A percentile compares a stretch with the other conserved stretches of the same genome.
These are phyloP conservation scores for Apis dorsata DNA, from an alignment of 1,140 invertebrate genomes.

Conservation along the genomic window DNA sequence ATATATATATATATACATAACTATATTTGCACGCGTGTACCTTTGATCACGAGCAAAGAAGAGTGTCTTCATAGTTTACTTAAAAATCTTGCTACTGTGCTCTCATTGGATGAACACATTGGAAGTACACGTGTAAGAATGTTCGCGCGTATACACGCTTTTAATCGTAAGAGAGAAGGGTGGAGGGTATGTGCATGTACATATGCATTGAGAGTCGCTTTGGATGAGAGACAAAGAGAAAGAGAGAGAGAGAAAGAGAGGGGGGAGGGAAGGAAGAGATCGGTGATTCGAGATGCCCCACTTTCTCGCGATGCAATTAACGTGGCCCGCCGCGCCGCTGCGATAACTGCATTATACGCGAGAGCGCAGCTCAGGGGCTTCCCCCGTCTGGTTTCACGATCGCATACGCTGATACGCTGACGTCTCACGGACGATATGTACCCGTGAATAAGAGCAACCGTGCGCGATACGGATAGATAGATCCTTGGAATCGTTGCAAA, in stretches of 20 bases:
- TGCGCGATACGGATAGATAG: background rate
- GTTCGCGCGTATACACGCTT: too few species aligned
- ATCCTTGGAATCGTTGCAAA: background rate
- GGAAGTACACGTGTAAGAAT: too few species aligned
- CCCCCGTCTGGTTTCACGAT: slow-evolving; percentile 58
- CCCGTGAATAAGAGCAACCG: slow-evolving; percentile 30
- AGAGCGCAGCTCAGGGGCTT: slow-evolving; percentile 43
- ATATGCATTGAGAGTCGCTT: background rate
- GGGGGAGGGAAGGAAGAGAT: slow-evolving; percentile 44
- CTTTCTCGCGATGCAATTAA: slow-evolving; percentile 57
- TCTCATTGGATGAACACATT: too few species aligned
- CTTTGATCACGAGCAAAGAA: too few species aligned
- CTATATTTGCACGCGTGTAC: too few species aligned
- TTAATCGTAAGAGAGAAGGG: too few species aligned
- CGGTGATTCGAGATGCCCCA: slow-evolving; percentile 57
- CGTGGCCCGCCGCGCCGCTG: slow-evolving; percentile 44
- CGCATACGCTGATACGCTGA: slow-evolving; percentile 49
- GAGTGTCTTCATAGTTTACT: too few species aligned
- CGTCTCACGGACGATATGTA: slow-evolving; percentile 38
- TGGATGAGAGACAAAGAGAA: background rate
- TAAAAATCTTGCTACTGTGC: too few species aligned
- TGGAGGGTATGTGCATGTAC: background rate
- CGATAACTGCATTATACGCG: slow-evolving; percentile 67
- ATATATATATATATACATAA: too few species aligned
- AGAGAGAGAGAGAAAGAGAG: background rate